Percentiles rank a stretch among this genome's conserved stretches.
phyloP scores from a whole-genome alignment of 2,113 vertebrate species.

The Psephotus haematonotus region DNA sequence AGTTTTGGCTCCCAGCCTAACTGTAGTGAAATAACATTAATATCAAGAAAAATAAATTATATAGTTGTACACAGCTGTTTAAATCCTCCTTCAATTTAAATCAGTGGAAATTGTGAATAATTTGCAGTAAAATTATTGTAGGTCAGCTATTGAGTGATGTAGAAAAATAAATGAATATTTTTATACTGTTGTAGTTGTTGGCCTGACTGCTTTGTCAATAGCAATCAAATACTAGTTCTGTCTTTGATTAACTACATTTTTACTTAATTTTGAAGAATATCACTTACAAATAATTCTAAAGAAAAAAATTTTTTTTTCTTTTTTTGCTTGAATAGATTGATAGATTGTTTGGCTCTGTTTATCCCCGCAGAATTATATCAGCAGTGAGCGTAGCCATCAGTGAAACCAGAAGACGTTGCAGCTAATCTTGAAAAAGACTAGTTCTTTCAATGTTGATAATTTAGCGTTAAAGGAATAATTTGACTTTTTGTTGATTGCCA shows the following conservation, averaged over 20 bases:
- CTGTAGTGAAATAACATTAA: neutral
- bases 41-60: neutral
- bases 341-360: neutral
- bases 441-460: neutral
- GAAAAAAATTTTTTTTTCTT: neutral
- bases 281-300: neutral
- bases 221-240: neutral
- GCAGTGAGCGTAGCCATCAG: neutral
- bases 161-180: neutral
- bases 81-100: neutral
- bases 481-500: neutral
- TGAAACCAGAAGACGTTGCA: neutral
- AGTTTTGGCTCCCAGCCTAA: neutral
- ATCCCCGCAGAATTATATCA: neutral
- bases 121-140: neutral
- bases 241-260: neutral
- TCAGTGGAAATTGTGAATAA: neutral
- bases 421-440: neutral
- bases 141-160: neutral
- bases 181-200: neutral
- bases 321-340: neutral
- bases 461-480: neutral
- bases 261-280: neutral
- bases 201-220: neutral
- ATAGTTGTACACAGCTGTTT: neutral